A percentile compares a stretch with the other conserved stretches of the same genome.
These are phyloP conservation scores for Ibycter americanus DNA, from an alignment of 2,797 vertebrate species.

Conservation along the genomic window DNA sequence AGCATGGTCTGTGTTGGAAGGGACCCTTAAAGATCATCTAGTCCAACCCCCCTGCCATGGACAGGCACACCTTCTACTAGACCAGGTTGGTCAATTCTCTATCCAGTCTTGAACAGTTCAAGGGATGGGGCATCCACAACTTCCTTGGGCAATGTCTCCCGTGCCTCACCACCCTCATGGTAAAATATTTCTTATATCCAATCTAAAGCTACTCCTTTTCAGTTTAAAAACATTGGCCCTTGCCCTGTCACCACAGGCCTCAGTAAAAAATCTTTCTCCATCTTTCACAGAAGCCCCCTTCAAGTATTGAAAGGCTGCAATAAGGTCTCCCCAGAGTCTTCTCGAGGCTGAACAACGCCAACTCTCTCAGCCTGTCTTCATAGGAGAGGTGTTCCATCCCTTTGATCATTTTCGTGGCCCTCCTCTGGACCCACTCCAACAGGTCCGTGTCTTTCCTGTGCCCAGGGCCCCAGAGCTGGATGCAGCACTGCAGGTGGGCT, in stretches of 20 bases:
- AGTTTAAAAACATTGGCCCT: neutral
- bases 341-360: neutral
- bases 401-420: neutral
- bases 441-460: neutral
- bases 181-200: neutral
- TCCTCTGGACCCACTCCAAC: accelerated
- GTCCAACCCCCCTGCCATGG: accelerated
- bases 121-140: neutral
- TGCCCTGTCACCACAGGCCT: neutral
- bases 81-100: neutral
- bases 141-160: neutral
- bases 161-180: neutral
- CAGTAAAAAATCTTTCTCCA: neutral
- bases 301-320: neutral
- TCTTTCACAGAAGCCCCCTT: neutral
- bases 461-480: neutral
- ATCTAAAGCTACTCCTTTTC: neutral
- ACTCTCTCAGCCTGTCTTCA: neutral
- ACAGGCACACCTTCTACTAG: neutral
- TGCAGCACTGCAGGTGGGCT: neutral
- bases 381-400: neutral
- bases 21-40: neutral
- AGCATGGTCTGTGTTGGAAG: neutral
- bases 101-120: neutral
- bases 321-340: neutral